These are phyloP conservation scores for Smithornis capensis DNA, from an alignment of 2,113 vertebrate genomes.

Conservation along the genomic window DNA sequence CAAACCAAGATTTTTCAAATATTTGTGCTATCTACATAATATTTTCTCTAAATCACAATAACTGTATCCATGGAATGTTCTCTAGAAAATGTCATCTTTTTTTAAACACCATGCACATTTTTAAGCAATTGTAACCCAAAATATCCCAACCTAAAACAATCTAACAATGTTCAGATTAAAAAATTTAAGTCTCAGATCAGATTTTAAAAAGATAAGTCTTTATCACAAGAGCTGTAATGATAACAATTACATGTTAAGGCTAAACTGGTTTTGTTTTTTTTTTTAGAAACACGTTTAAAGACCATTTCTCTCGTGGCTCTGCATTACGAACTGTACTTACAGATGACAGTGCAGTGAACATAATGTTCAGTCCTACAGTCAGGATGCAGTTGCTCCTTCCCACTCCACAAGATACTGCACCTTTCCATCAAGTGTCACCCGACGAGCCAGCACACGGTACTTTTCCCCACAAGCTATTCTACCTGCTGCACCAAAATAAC, in stretches of 20 bases:
- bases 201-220: conserved; percentile 78
- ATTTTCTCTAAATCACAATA: conserved; percentile 79
- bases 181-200: conserved; percentile 77
- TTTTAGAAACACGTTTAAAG: conserved; percentile 65
- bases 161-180: conserved; percentile 78
- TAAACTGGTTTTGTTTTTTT: conserved; percentile 66
- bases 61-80: conserved; percentile 74
- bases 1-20: conserved; percentile 72
- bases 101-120: conserved; percentile 75
- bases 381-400: conserved; percentile 98
- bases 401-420: conserved; percentile 99
- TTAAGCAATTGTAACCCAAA: conserved; percentile 75
- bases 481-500: conserved; percentile 95
- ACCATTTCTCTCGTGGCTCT: conserved; percentile 62
- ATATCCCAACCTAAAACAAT: conserved; percentile 78
- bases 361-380: conserved; percentile 78
- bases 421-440: conserved; percentile 94
- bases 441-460: conserved; percentile 91
- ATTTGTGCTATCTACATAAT: conserved; percentile 81
- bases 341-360: conserved; percentile 77
- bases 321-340: conserved; percentile 70
- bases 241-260: conserved; percentile 79
- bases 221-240: conserved; percentile 76
- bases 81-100: conserved; percentile 70
- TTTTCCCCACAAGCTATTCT: conserved; percentile 97